Base-by-base conservation (phyloP, 1,140 invertebrate genomes). In the Kradibia gibbosae region DNA sequence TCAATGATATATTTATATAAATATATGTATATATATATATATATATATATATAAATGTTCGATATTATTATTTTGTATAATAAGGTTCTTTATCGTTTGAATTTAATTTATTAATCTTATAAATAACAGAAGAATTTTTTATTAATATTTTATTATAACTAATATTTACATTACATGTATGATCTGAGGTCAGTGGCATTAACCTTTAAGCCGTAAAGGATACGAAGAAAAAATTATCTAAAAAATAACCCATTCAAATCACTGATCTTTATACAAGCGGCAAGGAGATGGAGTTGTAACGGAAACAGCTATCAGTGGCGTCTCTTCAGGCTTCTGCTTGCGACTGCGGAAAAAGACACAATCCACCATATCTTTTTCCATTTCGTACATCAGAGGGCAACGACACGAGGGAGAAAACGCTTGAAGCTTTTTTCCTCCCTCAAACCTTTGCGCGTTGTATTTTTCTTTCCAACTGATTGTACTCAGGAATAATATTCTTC, bases 321-420 rank as follows among this genome's bases (percentile, higher is more conserved):
- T 60, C 28, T 60, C 57, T 36, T 20, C 20, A 39, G 62, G 2
- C 62, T 67, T 39, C 34, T 62, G 34, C 34, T 34, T 39, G 10
- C 28, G 22, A 39, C 15, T 36, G 13, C 25, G 73, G 60, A 42
- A 76, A 65, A 65, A 77, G 57, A 48, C 39, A 65, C 25, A 42
- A 31, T 55, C 25, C 28, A 42, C 74, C 74, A 77, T 77, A 57
- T 75, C 22, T 75, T 77, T 62, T 67, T 67, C 22, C 34, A 20
- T 39, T 67, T 67, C 34, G 31, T 39, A 39, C 0, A 39, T 39
- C 7, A 28, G 39, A 65, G 74, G 57, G 25, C 74, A 77, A 34
- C 34, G 74, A 62, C 74, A 62, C 17, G 36, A 62, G 55, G 34
- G 17, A 48, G 57, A 65, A 75, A 42, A 22, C 28, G 25, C 53